phyloP scores from a whole-genome alignment of 2,797 vertebrate genomes.

The Graptemys geographica region DNA sequence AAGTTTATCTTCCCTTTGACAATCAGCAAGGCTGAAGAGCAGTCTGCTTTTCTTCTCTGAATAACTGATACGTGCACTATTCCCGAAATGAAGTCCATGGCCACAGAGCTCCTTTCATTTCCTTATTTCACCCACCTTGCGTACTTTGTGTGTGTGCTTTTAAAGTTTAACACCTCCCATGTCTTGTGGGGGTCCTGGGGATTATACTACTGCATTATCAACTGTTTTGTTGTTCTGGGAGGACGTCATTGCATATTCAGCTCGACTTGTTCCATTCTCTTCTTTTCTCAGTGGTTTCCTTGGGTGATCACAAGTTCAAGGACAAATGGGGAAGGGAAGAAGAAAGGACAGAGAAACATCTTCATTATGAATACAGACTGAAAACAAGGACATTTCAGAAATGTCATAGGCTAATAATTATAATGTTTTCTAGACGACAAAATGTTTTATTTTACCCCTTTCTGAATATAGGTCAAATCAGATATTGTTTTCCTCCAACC shows the following conservation, averaged over 20 bases:
- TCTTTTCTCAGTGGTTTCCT: constrained; percentile 98
- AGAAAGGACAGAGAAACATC: constrained; percentile 67
- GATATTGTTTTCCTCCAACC: constrained; percentile 8
- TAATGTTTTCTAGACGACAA: background rate
- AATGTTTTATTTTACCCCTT: constrained; percentile 12
- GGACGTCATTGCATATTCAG: constrained; percentile 96
- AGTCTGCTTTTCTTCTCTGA: constrained; percentile 67
- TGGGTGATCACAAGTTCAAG: constrained; percentile 27
- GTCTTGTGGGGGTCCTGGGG: constrained; percentile 45
- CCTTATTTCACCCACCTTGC: constrained; percentile 78
- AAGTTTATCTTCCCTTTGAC: constrained; percentile 56
- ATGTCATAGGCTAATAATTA: background rate
- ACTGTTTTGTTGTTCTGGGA: constrained; percentile 89
- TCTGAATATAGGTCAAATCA: background rate
- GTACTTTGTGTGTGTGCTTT: constrained; percentile 60
- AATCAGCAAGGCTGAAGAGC: constrained; percentile 57
- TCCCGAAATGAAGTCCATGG: constrained; percentile 78
- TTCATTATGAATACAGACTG: background rate
- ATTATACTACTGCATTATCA: constrained; percentile 90
- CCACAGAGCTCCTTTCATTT: constrained; percentile 77
- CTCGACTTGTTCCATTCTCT: constrained; percentile 91
- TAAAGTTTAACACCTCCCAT: constrained; percentile 68
- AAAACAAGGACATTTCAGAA: background rate
- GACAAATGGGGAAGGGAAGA: constrained; percentile 11
- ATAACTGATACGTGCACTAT: constrained; percentile 66